Base-by-base conservation (phyloP, 2,113 vertebrate genomes). In the Albula glossodonta region DNA sequence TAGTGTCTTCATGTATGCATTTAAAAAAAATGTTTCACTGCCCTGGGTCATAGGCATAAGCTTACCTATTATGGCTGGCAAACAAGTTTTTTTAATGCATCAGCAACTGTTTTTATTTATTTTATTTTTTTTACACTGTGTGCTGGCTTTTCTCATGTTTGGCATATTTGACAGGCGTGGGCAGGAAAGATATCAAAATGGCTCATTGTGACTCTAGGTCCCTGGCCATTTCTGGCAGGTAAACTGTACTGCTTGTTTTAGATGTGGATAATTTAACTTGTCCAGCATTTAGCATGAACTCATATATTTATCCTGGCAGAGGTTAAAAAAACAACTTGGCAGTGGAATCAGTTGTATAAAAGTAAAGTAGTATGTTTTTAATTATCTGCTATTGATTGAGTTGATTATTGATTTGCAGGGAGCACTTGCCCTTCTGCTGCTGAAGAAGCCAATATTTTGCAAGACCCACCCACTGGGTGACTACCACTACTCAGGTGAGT, bases 401-500 rank as follows among this genome's bases (percentile, higher is more conserved):
- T 10, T 83, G n/a, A 51, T 83, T 74, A 31, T 49, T 84, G 4
- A 77, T 82, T 91, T 83, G 50, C 88, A 99, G 98, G 97, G 93
- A 70, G 95, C 97, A 49, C 93, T 99, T 90, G 95, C 96, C 84
- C 95, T 96, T 84, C 93, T 99, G 92, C 94, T 99, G 63, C 87
- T 99, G 92, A 97, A 93, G 93, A 96, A 88, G 70, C 97, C 97
- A 4, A 89, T 96, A 85, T 93, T 97, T 86, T 91, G 94, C 0
- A 95, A 94, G 86, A 90, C 93, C 31, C 96, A 98, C 87, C 95
- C 95, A 2, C 92, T 99, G 87, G 94, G 95, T 80, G 93, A 94
- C 87, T 99, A 99, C 93, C 98, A 99, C 95, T 99, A 99, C 96
- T 98, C 97, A 93, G 98, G 98, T 99, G 90, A 41, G 31, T 41